Base-by-base conservation (phyloP, 1,140 invertebrate genomes). In the Grapholita molesta region DNA sequence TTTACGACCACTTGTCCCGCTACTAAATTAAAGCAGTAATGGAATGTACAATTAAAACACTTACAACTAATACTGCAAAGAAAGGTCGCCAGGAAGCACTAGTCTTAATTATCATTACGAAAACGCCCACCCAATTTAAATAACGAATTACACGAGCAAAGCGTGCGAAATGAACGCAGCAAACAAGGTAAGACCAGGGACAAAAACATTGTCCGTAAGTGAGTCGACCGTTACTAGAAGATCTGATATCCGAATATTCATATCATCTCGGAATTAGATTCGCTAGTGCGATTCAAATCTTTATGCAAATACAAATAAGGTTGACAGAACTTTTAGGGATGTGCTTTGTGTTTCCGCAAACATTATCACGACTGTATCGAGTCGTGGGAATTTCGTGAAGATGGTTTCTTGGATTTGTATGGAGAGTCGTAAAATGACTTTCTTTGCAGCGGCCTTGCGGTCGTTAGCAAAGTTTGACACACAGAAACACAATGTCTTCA, bases 321-420 rank as follows among this genome's bases (percentile, higher is more conserved):
- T 30, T n/a, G 9, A 15, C 3, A 21, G 28, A 32, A 61, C 24
- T 8, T 28, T 61, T 61, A 15, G 55, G 15, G 25, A 48, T 61
- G 55, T 28, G 25, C 55, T 61, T 61, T 61, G 55, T 61, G 24
- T 67, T 67, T 66, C 32, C 55, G 23, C 65, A 64, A 53, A 57
- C 55, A 25, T 66, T 66, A 61, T 70, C 65, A 67, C 48, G 33
- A 48, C 68, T 70, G 70, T 64, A 72, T 67, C 32, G 23, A 65
- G 74, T 55, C 83, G 83, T 85, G 83, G 70, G 83, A 85, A 82
- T 64, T 71, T 78, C 75, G 70, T 73, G 71, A 57, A 67, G 71
- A 76, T 57, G 67, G 71, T 78, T 76, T 68, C 70, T 68, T 73
- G 79, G 81, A 85, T 83, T 73, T 75, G 74, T 76, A 76, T 76